phyloP scores from a whole-genome alignment of 2,113 vertebrate species.

The Strix aluco region DNA sequence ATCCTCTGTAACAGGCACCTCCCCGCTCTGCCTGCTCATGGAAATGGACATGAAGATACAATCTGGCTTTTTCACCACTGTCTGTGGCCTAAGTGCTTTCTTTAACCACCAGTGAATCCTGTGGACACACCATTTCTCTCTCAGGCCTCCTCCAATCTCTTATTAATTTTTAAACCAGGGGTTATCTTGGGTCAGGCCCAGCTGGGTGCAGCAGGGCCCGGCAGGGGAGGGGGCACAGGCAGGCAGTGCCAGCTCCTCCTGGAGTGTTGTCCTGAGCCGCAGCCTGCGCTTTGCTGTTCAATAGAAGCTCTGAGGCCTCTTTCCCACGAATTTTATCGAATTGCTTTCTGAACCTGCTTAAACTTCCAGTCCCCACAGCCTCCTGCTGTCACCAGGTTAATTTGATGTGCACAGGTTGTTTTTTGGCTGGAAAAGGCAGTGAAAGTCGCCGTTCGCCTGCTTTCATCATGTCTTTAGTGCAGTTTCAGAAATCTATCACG shows the following conservation, averaged over 20 bases:
- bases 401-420: background rate
- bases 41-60: background rate
- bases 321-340: background rate
- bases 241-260: background rate
- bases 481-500: fast-evolving
- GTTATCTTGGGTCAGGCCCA: background rate
- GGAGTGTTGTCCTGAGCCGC: background rate
- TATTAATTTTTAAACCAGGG: background rate
- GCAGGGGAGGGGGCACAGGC: background rate
- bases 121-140: background rate
- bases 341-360: background rate
- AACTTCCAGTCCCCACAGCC: background rate
- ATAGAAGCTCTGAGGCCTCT: fast-evolving
- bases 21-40: background rate
- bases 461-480: background rate
- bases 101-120: background rate
- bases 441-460: background rate
- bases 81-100: background rate
- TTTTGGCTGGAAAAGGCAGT: background rate
- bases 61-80: background rate
- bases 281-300: fast-evolving
- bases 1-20: background rate
- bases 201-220: background rate
- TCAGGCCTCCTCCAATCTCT: background rate
- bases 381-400: background rate